Conservation (phyloP, 1,140 invertebrate genomes). For the roundworm (Caenorhabditis elegans) region WBcel235 BX284605.5:6618001-6618500, state of each 20-base stretch:
- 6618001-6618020: too few species aligned
- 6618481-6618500: conserved; percentile 20
- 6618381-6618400: too few species aligned
- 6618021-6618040: too few species aligned
- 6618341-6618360: too few species aligned
- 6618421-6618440: conserved; percentile 18
- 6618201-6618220: neutral
- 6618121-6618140: too few species aligned
- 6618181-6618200: neutral
- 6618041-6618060: too few species aligned
- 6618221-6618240: conserved; percentile 3
- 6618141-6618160: conserved; percentile 4
- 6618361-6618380: too few species aligned
- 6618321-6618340: neutral
- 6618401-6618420: neutral
- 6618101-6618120: too few species aligned
- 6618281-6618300: neutral
- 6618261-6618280: conserved; percentile 19
- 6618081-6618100: too few species aligned
- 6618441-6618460: conserved; percentile 12
- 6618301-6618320: neutral
- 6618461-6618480: conserved; percentile 25
- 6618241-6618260: neutral
- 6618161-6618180: conserved; percentile 20
- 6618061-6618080: too few species aligned